These are phyloP conservation scores for Fulica atra DNA, from an alignment of 2,113 vertebrate genomes.

Conservation along the genomic window DNA sequence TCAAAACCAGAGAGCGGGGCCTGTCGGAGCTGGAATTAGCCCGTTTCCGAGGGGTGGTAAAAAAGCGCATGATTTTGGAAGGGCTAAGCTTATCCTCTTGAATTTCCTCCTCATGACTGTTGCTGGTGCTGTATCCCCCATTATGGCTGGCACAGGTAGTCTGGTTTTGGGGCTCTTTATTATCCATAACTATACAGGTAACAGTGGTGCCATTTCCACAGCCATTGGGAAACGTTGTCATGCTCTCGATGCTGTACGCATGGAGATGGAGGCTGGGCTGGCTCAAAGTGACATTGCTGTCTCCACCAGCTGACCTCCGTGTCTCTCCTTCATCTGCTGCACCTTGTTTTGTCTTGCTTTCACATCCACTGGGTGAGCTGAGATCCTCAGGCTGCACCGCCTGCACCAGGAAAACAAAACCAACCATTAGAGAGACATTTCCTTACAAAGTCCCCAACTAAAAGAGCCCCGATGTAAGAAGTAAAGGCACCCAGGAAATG, in stretches of 20 bases:
- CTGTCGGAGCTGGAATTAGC: conserved; percentile 62
- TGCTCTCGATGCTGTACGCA: conserved; percentile 62
- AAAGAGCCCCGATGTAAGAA: neutral
- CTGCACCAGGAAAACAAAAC: conserved; percentile 73
- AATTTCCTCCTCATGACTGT: conserved; percentile 61
- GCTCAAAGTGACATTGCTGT: conserved; percentile 60
- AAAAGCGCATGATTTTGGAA: conserved; percentile 85
- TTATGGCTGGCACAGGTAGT: conserved; percentile 70
- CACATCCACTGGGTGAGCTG: conserved; percentile 59
- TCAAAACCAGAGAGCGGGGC: conserved; percentile 72
- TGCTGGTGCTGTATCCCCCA: conserved; percentile 54
- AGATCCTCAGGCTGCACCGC: conserved; percentile 72
- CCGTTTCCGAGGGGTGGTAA: conserved; percentile 82
- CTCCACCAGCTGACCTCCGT: neutral
- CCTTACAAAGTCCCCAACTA: neutral
- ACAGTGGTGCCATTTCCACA: conserved; percentile 49
- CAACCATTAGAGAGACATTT: conserved; percentile 40
- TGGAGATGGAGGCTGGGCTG: conserved; percentile 33
- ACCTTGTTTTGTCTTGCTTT: conserved; percentile 34
- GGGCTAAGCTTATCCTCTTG: conserved; percentile 78
- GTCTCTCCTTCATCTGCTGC: conserved; percentile 56
- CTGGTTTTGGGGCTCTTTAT: conserved; percentile 70
- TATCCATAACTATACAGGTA: conserved; percentile 62
- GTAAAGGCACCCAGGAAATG: neutral
- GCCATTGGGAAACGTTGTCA: conserved; percentile 74